Conservation (phyloP, 2,797 vertebrate genomes). For the Catostomus latipinnis region DNA sequence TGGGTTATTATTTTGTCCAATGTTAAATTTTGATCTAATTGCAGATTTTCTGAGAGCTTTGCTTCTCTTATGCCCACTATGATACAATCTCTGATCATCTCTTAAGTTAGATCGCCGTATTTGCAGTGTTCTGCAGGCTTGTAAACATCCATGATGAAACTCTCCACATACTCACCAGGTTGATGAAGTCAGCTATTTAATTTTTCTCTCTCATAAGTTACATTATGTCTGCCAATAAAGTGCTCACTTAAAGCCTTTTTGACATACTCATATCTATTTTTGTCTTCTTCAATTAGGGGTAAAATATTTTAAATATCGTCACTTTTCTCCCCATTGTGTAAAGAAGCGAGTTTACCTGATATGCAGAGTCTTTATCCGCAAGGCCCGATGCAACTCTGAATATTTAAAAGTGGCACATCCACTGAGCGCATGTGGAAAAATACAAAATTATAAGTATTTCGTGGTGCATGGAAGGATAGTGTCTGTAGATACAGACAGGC, state of each 20-base stretch:
- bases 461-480: too few species aligned
- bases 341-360: slow-evolving; percentile 29
- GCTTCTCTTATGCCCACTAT: too few species aligned
- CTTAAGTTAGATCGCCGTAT: too few species aligned
- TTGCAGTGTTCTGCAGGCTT: too few species aligned
- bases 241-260: slow-evolving; percentile 25
- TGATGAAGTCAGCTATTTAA: slow-evolving; percentile 4
- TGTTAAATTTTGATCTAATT: too few species aligned
- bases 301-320: not conserved
- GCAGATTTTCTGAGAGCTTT: too few species aligned
- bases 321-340: slow-evolving; percentile 32
- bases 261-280: not conserved
- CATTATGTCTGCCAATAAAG: slow-evolving; percentile 31
- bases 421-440: not conserved
- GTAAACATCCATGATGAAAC: too few species aligned
- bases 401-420: not conserved
- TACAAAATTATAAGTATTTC: too few species aligned
- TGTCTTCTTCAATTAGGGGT: not conserved
- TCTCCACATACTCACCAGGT: not conserved
- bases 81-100: too few species aligned
- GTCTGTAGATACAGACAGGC: too few species aligned
- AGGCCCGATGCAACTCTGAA: not conserved
- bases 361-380: not conserved
- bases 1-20: too few species aligned
- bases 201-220: slow-evolving; percentile 33